Percentiles rank a stretch among this genome's conserved stretches.
Conservation (phyloP, 92 coral and sea anemone genomes). For the Anthopleura xanthogrammica region DNA sequence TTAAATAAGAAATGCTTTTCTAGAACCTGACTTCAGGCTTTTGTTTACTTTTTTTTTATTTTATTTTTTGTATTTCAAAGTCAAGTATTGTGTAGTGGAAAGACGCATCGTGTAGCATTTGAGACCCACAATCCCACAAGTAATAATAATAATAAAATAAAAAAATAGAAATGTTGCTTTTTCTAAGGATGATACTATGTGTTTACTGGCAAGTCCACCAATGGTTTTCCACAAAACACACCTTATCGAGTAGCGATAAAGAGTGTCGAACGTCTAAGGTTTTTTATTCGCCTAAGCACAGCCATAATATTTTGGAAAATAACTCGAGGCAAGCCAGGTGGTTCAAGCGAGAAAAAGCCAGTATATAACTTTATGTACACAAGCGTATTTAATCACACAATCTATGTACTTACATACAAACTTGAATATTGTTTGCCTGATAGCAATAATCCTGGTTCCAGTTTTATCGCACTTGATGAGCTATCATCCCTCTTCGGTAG, state of each 20-base stretch:
- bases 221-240: not conserved
- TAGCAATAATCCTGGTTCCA: slow-evolving; percentile 9
- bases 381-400: not conserved
- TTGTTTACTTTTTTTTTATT: too few species aligned
- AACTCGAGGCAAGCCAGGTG: not conserved
- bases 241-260: not conserved
- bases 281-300: not conserved
- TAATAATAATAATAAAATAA: not conserved
- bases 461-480: not conserved
- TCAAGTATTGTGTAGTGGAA: not conserved
- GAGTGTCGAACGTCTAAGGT: not conserved
- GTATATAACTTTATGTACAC: not conserved
- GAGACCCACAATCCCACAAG: not conserved
- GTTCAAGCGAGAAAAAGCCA: not conserved
- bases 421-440: slow-evolving; percentile 3
- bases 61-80: too few species aligned
- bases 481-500: slow-evolving; percentile 22
- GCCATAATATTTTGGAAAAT: not conserved
- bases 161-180: not conserved
- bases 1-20: too few species aligned
- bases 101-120: not conserved
- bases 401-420: slow-evolving; percentile 22
- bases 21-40: too few species aligned
- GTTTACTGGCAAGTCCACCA: not conserved
- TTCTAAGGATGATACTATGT: not conserved